Evolutionary conservation across 2,888 invertebrate species (phyloP).

Genomic region (Drepana falcataria): DNA sequence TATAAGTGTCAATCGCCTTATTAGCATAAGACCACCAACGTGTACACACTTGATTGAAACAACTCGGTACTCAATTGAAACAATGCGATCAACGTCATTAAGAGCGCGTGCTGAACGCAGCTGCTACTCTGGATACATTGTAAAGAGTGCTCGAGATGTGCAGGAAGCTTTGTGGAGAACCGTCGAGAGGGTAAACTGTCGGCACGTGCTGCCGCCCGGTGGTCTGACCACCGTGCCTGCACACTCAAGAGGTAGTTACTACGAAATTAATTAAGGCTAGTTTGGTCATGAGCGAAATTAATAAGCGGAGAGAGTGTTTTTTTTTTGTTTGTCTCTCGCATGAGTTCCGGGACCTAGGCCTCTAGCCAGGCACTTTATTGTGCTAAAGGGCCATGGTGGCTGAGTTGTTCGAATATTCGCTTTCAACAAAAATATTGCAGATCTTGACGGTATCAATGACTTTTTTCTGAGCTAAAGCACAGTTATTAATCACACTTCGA

Average conservation of each 20-base stretch:
- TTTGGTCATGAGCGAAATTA: no score
- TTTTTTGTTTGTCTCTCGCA: no score
- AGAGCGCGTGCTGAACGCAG: conserved; percentile 65
- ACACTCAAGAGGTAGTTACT: not conserved
- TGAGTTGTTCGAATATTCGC: no score
- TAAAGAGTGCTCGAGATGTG: conserved; percentile 40
- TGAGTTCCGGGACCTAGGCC: no score
- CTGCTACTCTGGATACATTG: conserved; percentile 31
- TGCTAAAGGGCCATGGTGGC: no score
- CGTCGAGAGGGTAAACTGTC: conserved; percentile 42
- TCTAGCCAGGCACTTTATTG: no score
- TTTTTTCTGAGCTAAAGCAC: no score
- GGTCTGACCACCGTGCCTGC: conserved; percentile 32
- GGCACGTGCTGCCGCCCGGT: conserved; percentile 55
- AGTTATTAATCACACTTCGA: no score
- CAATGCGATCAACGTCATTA: conserved; percentile 50
- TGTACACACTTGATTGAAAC: conserved; percentile 21
- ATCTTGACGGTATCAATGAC: no score
- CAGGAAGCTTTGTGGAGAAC: conserved; percentile 37
- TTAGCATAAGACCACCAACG: conserved; percentile 59
- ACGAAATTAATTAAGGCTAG: not conserved
- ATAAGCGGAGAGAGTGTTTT: no score
- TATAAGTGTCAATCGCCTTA: conserved; percentile 60
- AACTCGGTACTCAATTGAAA: conserved; percentile 24
- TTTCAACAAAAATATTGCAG: no score